These are phyloP conservation scores for Alca torda DNA, from an alignment of 2,797 vertebrate genomes.

Conservation along the genomic window DNA sequence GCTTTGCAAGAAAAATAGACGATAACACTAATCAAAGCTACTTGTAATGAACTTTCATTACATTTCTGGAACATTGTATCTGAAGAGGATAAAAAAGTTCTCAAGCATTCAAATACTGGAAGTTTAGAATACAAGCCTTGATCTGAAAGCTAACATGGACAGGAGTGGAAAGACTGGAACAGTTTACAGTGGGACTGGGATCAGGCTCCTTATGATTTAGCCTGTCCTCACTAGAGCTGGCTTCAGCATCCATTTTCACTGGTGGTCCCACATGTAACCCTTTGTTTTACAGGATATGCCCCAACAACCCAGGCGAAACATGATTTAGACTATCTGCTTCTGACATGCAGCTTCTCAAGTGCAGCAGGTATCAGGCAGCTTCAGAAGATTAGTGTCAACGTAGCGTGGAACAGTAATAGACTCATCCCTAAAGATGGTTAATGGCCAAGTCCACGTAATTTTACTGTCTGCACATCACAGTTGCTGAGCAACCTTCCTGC, in stretches of 20 bases:
- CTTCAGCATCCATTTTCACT: not conserved
- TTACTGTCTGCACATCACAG: not conserved
- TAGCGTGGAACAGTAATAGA: not conserved
- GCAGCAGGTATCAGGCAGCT: not conserved
- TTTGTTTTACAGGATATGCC: not conserved
- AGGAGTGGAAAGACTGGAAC: not conserved
- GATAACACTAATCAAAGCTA: not conserved
- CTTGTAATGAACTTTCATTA: not conserved
- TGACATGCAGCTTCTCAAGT: not conserved
- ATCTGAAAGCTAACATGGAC: not conserved
- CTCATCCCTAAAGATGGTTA: not conserved
- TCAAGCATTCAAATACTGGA: not conserved
- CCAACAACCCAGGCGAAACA: not conserved
- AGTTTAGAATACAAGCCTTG: not conserved
- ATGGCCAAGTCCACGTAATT: not conserved
- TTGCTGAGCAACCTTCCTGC: slow-evolving; percentile 4
- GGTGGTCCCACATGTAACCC: rapidly evolving
- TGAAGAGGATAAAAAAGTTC: not conserved
- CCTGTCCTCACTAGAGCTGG: not conserved
- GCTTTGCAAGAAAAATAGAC: not conserved
- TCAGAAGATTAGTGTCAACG: not conserved
- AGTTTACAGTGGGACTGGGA: not conserved
- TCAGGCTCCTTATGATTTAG: not conserved
- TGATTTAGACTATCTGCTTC: not conserved
- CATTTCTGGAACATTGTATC: not conserved